phyloP scores from a whole-genome alignment of 2,888 invertebrate genomes.

The Hydraecia micacea region DNA sequence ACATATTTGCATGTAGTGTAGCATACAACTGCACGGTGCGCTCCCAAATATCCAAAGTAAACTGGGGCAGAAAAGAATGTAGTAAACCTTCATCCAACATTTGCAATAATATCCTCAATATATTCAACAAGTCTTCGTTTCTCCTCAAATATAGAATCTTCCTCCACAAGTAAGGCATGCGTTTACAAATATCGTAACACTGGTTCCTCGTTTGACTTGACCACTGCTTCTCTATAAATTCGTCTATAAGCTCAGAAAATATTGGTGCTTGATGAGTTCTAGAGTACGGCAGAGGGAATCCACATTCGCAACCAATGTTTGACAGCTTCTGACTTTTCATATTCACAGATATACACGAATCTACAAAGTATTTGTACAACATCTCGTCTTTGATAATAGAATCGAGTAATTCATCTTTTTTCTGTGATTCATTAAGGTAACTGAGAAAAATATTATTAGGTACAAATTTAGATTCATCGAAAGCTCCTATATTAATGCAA shows the following conservation, averaged over 20 bases:
- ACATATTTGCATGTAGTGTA: constrained; percentile 89
- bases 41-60: constrained; percentile 91
- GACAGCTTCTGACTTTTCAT: constrained; percentile 80
- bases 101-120: constrained; percentile 90
- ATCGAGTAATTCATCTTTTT: constrained; percentile 77
- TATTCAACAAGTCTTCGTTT: constrained; percentile 87
- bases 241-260: constrained; percentile 90
- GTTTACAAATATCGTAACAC: constrained; percentile 89
- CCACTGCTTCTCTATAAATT: constrained; percentile 89
- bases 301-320: constrained; percentile 90
- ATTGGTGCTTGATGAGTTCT: constrained; percentile 83
- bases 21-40: constrained; percentile 89
- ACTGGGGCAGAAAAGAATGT: constrained; percentile 88
- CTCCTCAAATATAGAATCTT: constrained; percentile 88
- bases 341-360: constrained; percentile 91
- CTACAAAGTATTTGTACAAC: constrained; percentile 88
- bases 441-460: constrained; percentile 85
- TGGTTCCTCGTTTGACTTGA: constrained; percentile 82
- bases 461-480: constrained; percentile 83
- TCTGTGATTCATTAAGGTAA: constrained; percentile 79
- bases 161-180: constrained; percentile 92
- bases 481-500: constrained; percentile 81
- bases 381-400: constrained; percentile 81
- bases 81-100: constrained; percentile 90
- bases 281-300: constrained; percentile 90